phyloP scores from a whole-genome alignment of 1,140 invertebrate genomes.

The Megalopta genalis region DNA sequence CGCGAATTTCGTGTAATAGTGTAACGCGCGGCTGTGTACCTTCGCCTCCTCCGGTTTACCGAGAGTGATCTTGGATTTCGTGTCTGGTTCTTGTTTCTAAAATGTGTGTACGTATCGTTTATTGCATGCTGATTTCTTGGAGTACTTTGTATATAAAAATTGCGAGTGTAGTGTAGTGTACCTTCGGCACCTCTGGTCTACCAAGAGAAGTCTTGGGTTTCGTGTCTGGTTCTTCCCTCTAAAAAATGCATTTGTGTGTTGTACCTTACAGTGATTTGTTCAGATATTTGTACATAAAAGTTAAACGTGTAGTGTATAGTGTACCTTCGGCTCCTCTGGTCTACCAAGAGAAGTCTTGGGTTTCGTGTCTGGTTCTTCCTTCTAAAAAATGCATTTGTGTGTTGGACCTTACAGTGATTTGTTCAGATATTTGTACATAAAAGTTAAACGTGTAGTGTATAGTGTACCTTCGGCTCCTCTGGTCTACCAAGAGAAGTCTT shows the following conservation, averaged over 20 bases:
- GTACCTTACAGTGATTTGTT: neutral
- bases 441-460: neutral
- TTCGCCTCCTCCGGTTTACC: conserved; percentile 65
- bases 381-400: conserved; percentile 43
- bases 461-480: conserved; percentile 69
- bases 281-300: neutral
- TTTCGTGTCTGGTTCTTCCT: conserved; percentile 50
- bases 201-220: conserved; percentile 54
- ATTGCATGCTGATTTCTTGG: too few relatives aligned
- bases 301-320: conserved; percentile 11
- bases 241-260: conserved; percentile 22
- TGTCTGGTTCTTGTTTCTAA: conserved; percentile 54
- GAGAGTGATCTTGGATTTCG: conserved; percentile 50
- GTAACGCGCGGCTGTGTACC: conserved; percentile 61
- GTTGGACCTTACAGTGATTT: too few relatives aligned
- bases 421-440: too few relatives aligned
- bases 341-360: conserved; percentile 52
- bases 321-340: conserved; percentile 69
- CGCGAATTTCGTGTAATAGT: neutral
- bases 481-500: conserved; percentile 58
- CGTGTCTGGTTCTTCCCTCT: conserved; percentile 54
- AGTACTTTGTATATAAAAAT: too few relatives aligned
- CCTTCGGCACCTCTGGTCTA: conserved; percentile 68
- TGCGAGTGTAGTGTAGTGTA: conserved; percentile 50
- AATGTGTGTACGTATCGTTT: conserved; percentile 9